Conservation (phyloP, 2,797 vertebrate genomes). For the Menidia menidia region DNA sequence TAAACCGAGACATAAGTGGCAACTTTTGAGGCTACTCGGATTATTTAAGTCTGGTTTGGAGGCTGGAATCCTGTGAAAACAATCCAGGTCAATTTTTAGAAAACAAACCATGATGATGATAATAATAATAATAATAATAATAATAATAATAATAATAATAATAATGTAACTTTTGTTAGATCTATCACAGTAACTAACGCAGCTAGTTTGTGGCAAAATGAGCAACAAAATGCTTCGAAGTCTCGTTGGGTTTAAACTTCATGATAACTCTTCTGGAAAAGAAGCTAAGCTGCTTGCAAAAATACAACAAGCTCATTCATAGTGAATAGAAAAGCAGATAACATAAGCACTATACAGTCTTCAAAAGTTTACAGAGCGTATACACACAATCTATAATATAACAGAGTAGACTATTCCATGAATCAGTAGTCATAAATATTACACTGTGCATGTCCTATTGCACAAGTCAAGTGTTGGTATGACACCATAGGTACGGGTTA, state of each 20-base stretch:
- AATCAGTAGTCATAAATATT: slow-evolving; percentile 83
- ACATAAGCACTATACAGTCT: slow-evolving; percentile 79
- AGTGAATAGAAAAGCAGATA: slow-evolving; percentile 76
- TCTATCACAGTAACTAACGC: slow-evolving; percentile 65
- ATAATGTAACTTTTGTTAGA: slow-evolving; percentile 29
- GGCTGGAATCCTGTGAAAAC: slow-evolving; percentile 41
- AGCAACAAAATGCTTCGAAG: slow-evolving; percentile 46
- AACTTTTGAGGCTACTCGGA: slow-evolving; percentile 61
- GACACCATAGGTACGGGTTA: slow-evolving; percentile 69
- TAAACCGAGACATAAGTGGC: slow-evolving; percentile 53
- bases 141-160: slow-evolving; percentile 26
- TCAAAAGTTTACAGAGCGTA: slow-evolving; percentile 74
- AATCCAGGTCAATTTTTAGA: slow-evolving; percentile 55
- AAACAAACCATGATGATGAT: slow-evolving; percentile 9
- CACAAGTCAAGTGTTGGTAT: slow-evolving; percentile 75
- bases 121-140: too few species aligned
- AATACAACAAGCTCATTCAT: slow-evolving; percentile 68
- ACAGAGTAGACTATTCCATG: slow-evolving; percentile 77
- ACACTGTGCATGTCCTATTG: slow-evolving; percentile 79
- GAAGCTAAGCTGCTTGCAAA: slow-evolving; percentile 55
- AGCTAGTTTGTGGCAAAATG: slow-evolving; percentile 62
- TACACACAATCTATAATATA: slow-evolving; percentile 79
- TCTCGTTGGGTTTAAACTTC: slow-evolving; percentile 41
- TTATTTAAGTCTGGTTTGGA: slow-evolving; percentile 32
- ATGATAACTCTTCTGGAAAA: slow-evolving; percentile 31